Evolutionary conservation across 1,140 invertebrate genomes (phyloP), one percentile per base, ranked within the genome.

Genomic region (Drosophila sturtevanti): DNA sequence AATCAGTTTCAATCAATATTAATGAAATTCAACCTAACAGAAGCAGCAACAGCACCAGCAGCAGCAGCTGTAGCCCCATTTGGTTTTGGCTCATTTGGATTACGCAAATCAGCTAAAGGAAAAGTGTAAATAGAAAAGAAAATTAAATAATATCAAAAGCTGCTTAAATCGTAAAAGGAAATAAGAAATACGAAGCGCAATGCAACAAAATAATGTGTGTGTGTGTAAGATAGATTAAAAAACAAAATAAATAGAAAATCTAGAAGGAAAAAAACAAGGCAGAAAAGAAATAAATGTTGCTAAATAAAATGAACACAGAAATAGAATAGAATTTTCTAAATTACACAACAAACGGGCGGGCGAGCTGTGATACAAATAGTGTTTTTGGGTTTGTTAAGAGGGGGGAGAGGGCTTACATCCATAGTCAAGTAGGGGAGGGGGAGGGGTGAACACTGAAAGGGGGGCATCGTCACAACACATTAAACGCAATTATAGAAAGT

Each of bases 401-500:
- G 34, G n/a, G 41, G 12, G 24, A 10, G 54, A 2, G 34, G 38
- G n/a, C n/a, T n/a, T n/a, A 1, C 11, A 38, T 4, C 12, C 3
- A 41, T 14, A 6, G 38, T 12, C 37, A 41, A 14, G n/a, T n/a
- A 24, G 14, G 7, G 31, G n/a, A 21, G 24, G 27, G 18, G 21
- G 16, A 31, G 5, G n/a, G n/a, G n/a, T n/a, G n/a, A n/a, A n/a
- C n/a, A 16, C 12, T 24, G 21, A 48, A 56, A 21, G 9, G 41
- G 27, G 41, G 59, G 7, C 66, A 62, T 62, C 74, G 82, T 86
- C 81, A 86, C 82, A 86, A 86, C 81, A 86, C 82, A 87, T 86
- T 87, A 86, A 86, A 87, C 82, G 81, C 81, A 86, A 86, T 86
- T 86, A 86, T 86, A 86, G 81, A 87, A 86, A 86, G 81, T 86